phyloP scores from a whole-genome alignment of 1,140 invertebrate species.

The Hycleus phaleratus region DNA sequence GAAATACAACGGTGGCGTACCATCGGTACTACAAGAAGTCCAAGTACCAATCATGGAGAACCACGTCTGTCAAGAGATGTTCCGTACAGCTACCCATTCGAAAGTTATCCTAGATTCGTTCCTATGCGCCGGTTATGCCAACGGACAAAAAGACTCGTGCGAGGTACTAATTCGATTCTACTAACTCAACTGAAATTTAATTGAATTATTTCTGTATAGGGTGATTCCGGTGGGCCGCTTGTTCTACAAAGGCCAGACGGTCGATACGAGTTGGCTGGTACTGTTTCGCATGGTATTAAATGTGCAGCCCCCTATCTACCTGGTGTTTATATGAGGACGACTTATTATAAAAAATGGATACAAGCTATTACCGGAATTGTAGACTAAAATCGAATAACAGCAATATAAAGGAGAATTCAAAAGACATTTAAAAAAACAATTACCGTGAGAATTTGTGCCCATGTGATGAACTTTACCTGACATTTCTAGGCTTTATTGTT shows the following conservation, averaged over 20 bases:
- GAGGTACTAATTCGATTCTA: slow-evolving; percentile 54
- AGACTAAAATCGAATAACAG: slow-evolving; percentile 16
- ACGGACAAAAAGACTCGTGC: slow-evolving; percentile 88
- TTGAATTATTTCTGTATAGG: slow-evolving; percentile 48
- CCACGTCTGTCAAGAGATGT: slow-evolving; percentile 88
- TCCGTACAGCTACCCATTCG: slow-evolving; percentile 77
- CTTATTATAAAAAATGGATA: slow-evolving; percentile 85
- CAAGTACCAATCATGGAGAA: slow-evolving; percentile 89
- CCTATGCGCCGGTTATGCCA: slow-evolving; percentile 88
- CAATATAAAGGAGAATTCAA: not conserved
- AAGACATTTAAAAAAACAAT: not conserved
- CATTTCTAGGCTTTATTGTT: not conserved
- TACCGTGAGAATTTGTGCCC: slow-evolving; percentile 11
- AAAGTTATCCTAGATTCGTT: slow-evolving; percentile 84
- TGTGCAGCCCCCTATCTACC: slow-evolving; percentile 85
- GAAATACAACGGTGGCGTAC: slow-evolving; percentile 74
- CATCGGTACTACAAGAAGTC: slow-evolving; percentile 83
- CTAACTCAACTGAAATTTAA: not conserved
- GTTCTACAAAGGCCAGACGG: slow-evolving; percentile 76
- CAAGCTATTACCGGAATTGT: slow-evolving; percentile 71
- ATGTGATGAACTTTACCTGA: slow-evolving; percentile 25
- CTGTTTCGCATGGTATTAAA: slow-evolving; percentile 92
- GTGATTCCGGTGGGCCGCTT: slow-evolving; percentile 88
- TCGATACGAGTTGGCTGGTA: slow-evolving; percentile 82
- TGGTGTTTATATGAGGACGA: slow-evolving; percentile 88